Conservation (phyloP, 1,140 invertebrate genomes). For the Scaptomyza graminum region DNA sequence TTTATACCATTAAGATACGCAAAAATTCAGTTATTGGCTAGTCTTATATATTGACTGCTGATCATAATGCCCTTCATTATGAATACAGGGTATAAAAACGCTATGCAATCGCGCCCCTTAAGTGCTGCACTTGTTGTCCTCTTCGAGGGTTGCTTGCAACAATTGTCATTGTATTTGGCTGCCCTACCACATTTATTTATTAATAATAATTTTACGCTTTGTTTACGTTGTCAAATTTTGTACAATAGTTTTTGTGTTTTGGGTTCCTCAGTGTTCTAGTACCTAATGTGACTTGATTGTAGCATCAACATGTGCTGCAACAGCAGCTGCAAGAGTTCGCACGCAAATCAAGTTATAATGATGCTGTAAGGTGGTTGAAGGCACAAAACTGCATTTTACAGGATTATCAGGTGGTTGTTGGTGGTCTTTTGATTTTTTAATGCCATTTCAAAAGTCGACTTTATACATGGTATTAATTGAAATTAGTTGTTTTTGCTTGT, state of each 20-base stretch:
- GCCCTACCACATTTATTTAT: constrained; percentile 58
- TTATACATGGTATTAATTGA: neutral
- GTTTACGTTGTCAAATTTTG: constrained; percentile 72
- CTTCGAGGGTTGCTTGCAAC: constrained; percentile 54
- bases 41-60: too few relatives aligned
- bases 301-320: constrained; percentile 49
- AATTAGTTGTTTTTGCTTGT: neutral
- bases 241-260: constrained; percentile 55
- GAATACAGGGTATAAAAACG: constrained; percentile 8
- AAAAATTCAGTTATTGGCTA: too few relatives aligned
- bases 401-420: constrained; percentile 69
- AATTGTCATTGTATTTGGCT: constrained; percentile 56
- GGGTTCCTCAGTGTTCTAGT: constrained; percentile 7
- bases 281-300: constrained; percentile 57
- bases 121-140: constrained; percentile 67
- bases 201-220: constrained; percentile 83
- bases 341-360: constrained; percentile 55
- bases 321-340: constrained; percentile 61
- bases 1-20: too few relatives aligned
- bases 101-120: constrained; percentile 15
- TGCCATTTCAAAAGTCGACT: neutral
- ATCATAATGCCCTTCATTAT: neutral
- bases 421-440: constrained; percentile 5
- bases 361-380: constrained; percentile 23
- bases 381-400: constrained; percentile 15